phyloP scores from a whole-genome alignment of 2,113 vertebrate genomes.

The Cromileptes altivelis region DNA sequence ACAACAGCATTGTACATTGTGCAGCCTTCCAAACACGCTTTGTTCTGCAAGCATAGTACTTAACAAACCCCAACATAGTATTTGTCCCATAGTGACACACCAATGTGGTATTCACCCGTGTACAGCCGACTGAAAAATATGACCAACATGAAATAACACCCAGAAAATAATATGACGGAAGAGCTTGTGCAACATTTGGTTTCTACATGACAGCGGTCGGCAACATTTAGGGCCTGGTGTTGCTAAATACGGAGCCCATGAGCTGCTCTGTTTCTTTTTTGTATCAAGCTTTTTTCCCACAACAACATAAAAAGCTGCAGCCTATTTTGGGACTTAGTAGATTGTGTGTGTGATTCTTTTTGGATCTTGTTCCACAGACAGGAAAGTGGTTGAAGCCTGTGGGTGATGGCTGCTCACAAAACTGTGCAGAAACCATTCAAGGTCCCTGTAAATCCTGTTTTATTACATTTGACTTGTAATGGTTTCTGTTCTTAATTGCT shows the following conservation, averaged over 20 bases:
- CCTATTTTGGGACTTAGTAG: not conserved
- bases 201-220: slow-evolving; percentile 4
- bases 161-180: not conserved
- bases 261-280: slow-evolving; percentile 18
- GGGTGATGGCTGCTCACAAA: not conserved
- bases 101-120: slow-evolving; percentile 24
- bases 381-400: not conserved
- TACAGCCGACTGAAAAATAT: slow-evolving; percentile 6
- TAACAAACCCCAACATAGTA: not conserved
- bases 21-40: slow-evolving; percentile 13
- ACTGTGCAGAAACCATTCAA: not conserved
- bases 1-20: not conserved
- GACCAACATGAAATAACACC: slow-evolving; percentile 19
- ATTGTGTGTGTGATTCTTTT: not conserved
- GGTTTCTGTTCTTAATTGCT: not conserved
- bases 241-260: slow-evolving; percentile 36
- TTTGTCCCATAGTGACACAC: slow-evolving; percentile 11
- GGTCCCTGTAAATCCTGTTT: not conserved
- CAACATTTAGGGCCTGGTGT: slow-evolving; percentile 10
- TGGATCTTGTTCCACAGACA: not conserved
- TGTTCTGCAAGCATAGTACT: slow-evolving; percentile 18
- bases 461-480: not conserved
- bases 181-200: slow-evolving; percentile 44
- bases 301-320: not conserved
- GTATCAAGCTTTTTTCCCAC: not conserved